Evolutionary conservation across 2,113 vertebrate genomes (phyloP).

Genomic region (Hydrolagus affinis): DNA sequence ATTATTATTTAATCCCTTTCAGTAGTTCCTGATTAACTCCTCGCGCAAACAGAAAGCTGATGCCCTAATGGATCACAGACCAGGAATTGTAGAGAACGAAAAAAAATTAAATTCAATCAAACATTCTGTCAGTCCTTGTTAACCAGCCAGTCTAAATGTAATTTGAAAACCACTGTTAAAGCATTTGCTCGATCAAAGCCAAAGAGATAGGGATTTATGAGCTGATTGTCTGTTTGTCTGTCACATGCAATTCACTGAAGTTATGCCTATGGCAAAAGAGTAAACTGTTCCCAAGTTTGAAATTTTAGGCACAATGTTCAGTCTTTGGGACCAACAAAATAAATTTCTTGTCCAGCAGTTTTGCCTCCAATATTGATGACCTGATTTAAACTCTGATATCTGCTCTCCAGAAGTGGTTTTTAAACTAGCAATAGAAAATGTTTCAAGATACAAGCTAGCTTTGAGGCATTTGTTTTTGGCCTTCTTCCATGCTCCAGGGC

Average conservation of each 20-base stretch:
- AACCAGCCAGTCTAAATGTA: background rate
- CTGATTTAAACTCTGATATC: no score
- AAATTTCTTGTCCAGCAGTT: no score
- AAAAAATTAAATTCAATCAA: constrained; percentile 14
- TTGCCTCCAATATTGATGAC: no score
- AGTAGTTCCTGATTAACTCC: constrained; percentile 29
- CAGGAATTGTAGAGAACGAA: background rate
- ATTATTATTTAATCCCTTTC: constrained; percentile 8
- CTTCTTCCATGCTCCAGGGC: no score
- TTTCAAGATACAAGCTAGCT: no score
- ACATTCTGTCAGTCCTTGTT: background rate
- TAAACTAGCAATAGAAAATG: no score
- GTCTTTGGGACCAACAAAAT: no score
- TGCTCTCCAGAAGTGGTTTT: no score
- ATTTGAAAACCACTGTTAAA: background rate
- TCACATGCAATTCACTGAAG: background rate
- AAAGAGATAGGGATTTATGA: background rate
- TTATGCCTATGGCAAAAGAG: no score
- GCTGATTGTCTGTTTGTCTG: background rate
- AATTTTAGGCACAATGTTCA: no score
- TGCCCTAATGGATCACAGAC: background rate
- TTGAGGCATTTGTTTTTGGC: no score
- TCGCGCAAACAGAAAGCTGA: constrained; percentile 12
- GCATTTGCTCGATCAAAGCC: background rate
- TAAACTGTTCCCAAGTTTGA: no score